Evolutionary conservation across 37 sponge, comb jelly and placozoan genomes (phyloP), one percentile per base, ranked within the genome.

Genomic region (Haliclona indistincta): DNA sequence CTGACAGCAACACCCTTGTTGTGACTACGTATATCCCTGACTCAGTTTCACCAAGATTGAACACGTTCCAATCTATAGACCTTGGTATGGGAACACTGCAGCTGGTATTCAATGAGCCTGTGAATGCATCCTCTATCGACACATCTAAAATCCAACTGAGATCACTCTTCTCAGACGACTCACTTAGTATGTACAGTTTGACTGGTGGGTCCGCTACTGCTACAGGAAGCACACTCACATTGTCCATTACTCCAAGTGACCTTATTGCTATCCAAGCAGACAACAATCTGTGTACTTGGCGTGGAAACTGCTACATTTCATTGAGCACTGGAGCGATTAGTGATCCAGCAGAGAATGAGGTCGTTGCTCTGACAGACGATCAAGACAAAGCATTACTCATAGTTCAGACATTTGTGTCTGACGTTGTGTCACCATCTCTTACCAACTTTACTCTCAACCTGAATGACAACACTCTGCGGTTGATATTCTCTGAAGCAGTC

Each of bases 261-360:
- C 38, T 82, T 0, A 45, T 68, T 47, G 64, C 79, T 15, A 75
- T 95, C 29, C 75, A 88, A 67, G 61, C 54, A 37, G 86, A 91
- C 44, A 36, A 68, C 13, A 54, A 91, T 22, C 84, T 95, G 29
- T 95, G 96, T 68, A 86, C 80, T 3, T 86, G 88, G 83, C 64
- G 96, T 64, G 89, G 96, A 73, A 91, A 95, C 64, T 95, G 96
- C 66, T 95, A 95, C 69, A 66, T 91, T 13, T 39, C 77, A 2
- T 65, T 88, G 0, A 39, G 32, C 54, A 63, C 23, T 23, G 89
- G 69, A n/a, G 76, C 84, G 23, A 62, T 95, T 29, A 43, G 55
- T 38, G 96, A 95, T 71, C 86, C 82, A 37, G 81, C 88, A 38
- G 86, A 66, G 3, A 88, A 88, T 64, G 53, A 3, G 1, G 52